These are phyloP conservation scores for Leptinotarsa undecemlineata DNA, from an alignment of 1,140 invertebrate genomes.

Conservation along the genomic window DNA sequence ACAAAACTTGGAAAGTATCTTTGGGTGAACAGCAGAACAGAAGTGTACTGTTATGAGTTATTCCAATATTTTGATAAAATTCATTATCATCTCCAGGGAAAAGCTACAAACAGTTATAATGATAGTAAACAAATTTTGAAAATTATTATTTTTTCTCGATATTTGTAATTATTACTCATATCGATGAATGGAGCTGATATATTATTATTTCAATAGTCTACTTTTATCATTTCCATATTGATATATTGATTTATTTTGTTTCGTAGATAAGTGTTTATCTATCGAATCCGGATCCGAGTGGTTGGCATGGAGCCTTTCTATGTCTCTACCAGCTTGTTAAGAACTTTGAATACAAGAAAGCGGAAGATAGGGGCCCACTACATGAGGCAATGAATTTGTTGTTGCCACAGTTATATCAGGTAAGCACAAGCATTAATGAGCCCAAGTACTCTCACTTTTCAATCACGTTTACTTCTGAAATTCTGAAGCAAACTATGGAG, in stretches of 20 bases:
- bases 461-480: too few species aligned
- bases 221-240: not conserved
- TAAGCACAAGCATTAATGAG: not conserved
- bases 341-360: conserved; percentile 93
- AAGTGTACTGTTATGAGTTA: too few species aligned
- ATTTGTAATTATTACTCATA: not conserved
- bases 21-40: too few species aligned
- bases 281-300: conserved; percentile 78
- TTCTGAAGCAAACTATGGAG: too few species aligned
- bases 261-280: conserved; percentile 71
- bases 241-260: conserved; percentile 22
- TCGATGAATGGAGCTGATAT: not conserved
- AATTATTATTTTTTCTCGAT: too few species aligned
- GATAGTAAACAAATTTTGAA: too few species aligned
- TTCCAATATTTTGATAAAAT: too few species aligned
- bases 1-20: too few species aligned
- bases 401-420: conserved; percentile 87
- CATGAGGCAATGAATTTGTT: conserved; percentile 94
- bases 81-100: too few species aligned
- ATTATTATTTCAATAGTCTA: not conserved
- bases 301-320: conserved; percentile 90
- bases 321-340: conserved; percentile 95
- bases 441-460: too few species aligned
- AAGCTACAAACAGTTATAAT: too few species aligned
- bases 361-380: conserved; percentile 84